These are phyloP conservation scores for Pleuronectes platessa DNA, from an alignment of 2,113 vertebrate genomes.

Conservation along the genomic window DNA sequence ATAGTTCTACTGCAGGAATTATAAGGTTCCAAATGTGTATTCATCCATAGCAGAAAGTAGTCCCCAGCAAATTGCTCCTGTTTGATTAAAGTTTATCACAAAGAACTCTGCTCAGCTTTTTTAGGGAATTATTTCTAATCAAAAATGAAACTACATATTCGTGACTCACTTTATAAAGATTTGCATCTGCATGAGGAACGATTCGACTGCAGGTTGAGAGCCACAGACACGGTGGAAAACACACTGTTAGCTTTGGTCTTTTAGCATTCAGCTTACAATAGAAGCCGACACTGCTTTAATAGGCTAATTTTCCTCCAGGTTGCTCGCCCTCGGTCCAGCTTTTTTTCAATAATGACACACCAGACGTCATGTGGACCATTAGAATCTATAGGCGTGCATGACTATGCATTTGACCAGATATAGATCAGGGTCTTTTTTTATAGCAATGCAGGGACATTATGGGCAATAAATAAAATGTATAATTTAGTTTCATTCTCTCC, in stretches of 20 bases:
- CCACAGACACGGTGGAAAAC: too few relatives aligned
- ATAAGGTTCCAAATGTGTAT: not conserved
- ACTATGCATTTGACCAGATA: not conserved
- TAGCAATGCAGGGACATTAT: not conserved
- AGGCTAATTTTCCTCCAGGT: constrained; percentile 50
- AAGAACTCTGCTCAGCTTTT: not conserved
- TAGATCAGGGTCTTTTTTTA: not conserved
- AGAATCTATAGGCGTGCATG: too few relatives aligned
- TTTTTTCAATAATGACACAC: constrained; percentile 41
- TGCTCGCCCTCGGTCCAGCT: constrained; percentile 3
- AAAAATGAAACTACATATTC: too few relatives aligned
- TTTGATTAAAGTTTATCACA: not conserved
- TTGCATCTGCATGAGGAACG: not conserved
- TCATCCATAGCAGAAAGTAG: constrained; percentile 17
- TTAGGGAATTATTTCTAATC: not conserved
- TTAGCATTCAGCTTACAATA: not conserved
- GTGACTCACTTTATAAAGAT: too few relatives aligned
- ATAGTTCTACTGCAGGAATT: not conserved
- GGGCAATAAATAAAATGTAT: constrained; percentile 14
- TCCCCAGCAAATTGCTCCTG: not conserved
- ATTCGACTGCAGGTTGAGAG: not conserved
- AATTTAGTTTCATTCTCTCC: constrained; percentile 1
- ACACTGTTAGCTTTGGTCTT: too few relatives aligned
- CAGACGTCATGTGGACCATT: not conserved
- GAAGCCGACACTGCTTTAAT: constrained; percentile 43